Percentiles rank a stretch among this genome's conserved stretches.
phyloP scores from a whole-genome alignment of 2,113 vertebrate species.

The Theristicus caerulescens region DNA sequence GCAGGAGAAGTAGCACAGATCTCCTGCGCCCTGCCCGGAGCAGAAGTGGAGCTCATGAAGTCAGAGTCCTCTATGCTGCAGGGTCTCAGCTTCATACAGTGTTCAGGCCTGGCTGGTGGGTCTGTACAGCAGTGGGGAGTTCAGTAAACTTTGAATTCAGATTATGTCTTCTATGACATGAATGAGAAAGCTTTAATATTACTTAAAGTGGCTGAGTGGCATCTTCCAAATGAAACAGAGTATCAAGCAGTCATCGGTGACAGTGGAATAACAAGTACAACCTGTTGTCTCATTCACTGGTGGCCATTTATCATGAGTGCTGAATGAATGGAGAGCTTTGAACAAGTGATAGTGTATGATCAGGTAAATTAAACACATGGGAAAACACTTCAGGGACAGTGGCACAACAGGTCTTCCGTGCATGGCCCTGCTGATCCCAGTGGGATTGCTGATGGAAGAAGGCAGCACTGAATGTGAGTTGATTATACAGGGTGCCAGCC shows the following conservation, averaged over 20 bases:
- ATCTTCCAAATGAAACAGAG: background rate
- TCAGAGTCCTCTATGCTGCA: fast-evolving
- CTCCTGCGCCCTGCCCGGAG: background rate
- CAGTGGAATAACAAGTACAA: fast-evolving
- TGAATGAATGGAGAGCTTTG: fast-evolving
- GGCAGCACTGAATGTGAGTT: background rate
- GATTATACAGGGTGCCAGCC: background rate
- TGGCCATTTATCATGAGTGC: background rate
- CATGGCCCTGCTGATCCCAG: fast-evolving
- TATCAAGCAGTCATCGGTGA: fast-evolving
- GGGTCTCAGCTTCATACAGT: background rate
- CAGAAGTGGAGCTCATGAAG: background rate
- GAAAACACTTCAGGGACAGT: background rate
- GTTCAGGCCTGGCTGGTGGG: background rate
- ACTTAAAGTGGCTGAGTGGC: background rate
- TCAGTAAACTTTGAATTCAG: background rate
- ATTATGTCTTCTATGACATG: background rate
- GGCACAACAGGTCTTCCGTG: fast-evolving
- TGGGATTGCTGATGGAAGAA: background rate
- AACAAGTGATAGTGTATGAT: background rate
- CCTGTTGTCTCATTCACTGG: background rate
- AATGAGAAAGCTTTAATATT: background rate
- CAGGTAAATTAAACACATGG: fast-evolving
- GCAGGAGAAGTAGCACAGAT: background rate
- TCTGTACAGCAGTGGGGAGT: background rate